Base-by-base conservation (phyloP, 2,888 invertebrate species). In the Aricia artaxerxes region DNA sequence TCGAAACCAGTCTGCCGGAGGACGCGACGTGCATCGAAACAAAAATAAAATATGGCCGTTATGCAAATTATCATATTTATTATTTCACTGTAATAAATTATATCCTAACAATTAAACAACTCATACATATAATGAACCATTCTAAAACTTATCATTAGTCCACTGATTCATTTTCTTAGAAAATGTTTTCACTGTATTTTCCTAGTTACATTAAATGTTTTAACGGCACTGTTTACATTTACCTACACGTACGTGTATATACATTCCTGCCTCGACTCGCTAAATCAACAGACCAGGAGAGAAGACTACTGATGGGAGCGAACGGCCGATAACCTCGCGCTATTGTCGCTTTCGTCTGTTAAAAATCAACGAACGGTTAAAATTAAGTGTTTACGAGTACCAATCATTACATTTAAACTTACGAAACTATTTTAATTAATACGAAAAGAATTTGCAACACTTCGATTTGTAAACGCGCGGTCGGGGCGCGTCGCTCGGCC, bases 101-200 rank as follows among this genome's bases (percentile, higher is more conserved):
- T 53, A 35, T 76, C 76, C 53, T 76, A 57, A 76, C 76, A 76
- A 57, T 57, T 76, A 76, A 76, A 76, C 76, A 76, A 76, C 76
- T 76, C 53, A 53, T 76, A 76, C 76, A 76, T 76, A 53, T 57
- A 76, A 76, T 76, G 53, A 53, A 76, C 76, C 49, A 53, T 76
- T 76, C 76, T 76, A 76, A 75, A 75, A 76, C 76, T 76, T 76
- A 76, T 76, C 35, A 35, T 13, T 76, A 57, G 31, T 53, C 76
- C 76, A 76, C 53, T 35, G 57, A 76, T 53, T 57, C 76, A 76
- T 76, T 76, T 76, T 76, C 76, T 76, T 76, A 76, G 76, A 76
- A 76, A 76, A 76, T 76, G 57, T 76, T 76, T 49, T 57, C 31
- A 57, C 76, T 35, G 76, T 76, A 76, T 53, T 76, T 53, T 57